phyloP scores from a whole-genome alignment of 2,888 invertebrate genomes.

The Tachystola acroxantha region DNA sequence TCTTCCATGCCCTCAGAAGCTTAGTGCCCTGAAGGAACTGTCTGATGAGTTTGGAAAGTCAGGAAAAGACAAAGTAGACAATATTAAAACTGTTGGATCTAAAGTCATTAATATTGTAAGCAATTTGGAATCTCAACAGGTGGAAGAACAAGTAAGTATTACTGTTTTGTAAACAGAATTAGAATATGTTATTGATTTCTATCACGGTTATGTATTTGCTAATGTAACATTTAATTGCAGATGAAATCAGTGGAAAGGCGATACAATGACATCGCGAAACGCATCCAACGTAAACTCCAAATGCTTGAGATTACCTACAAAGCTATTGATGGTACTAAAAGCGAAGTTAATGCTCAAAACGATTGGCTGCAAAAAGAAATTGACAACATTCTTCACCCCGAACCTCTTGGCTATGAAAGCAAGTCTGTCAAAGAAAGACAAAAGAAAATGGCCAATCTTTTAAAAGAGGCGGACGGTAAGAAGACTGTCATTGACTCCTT shows the following conservation, averaged over 20 bases:
- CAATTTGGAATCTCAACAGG: constrained; percentile 92
- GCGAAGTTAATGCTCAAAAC: constrained; percentile 87
- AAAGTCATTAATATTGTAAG: constrained; percentile 89
- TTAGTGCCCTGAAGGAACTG: constrained; percentile 84
- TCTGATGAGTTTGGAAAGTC: constrained; percentile 85
- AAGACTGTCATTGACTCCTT: constrained; percentile 89
- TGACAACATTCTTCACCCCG: constrained; percentile 80
- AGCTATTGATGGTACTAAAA: constrained; percentile 88
- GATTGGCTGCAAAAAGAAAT: constrained; percentile 89
- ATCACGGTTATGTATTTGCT: neutral
- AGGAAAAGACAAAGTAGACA: constrained; percentile 84
- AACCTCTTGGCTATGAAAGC: constrained; percentile 86
- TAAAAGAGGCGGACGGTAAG: constrained; percentile 92
- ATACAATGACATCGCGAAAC: constrained; percentile 89
- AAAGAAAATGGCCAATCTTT: constrained; percentile 83
- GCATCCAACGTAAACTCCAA: constrained; percentile 90
- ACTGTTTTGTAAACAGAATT: neutral
- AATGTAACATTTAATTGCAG: constrained; percentile 42
- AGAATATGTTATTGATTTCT: neutral
- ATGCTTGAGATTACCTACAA: constrained; percentile 90
- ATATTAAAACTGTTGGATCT: constrained; percentile 83
- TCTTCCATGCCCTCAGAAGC: constrained; percentile 87
- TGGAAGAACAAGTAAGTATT: constrained; percentile 86
- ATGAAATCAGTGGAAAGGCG: constrained; percentile 90
- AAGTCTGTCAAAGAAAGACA: constrained; percentile 86